These are phyloP conservation scores for Catharus bicknelli DNA, from an alignment of 2,113 vertebrate species.

Conservation along the genomic window DNA sequence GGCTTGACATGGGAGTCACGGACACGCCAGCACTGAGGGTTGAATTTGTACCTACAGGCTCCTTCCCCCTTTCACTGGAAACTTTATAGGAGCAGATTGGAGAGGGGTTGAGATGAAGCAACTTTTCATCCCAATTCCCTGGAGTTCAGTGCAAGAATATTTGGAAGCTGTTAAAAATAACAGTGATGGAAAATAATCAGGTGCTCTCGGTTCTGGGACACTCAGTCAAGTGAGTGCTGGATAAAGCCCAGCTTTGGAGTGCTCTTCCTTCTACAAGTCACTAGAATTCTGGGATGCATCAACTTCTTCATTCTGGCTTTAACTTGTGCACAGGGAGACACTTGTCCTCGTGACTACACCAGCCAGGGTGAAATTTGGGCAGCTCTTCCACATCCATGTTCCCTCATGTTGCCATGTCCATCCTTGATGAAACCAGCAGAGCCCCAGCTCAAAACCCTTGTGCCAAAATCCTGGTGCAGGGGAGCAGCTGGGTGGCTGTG, in stretches of 20 bases:
- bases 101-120: neutral
- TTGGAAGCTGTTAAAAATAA: neutral
- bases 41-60: neutral
- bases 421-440: neutral
- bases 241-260: neutral
- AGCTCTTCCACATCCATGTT: fast-evolving
- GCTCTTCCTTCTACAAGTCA: neutral
- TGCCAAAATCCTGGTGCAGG: neutral
- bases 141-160: neutral
- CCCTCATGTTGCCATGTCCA: fast-evolving
- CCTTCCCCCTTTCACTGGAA: neutral
- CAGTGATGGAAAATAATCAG: neutral
- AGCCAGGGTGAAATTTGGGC: neutral
- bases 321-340: neutral
- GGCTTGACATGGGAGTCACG: fast-evolving
- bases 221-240: neutral
- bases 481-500: neutral
- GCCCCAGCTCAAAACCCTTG: neutral
- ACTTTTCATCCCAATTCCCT: neutral
- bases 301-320: neutral
- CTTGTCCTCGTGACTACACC: neutral
- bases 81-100: neutral
- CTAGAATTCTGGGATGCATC: neutral
- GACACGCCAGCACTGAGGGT: neutral
- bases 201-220: neutral